Base-by-base conservation (phyloP, 2,888 invertebrate species). In the Cheilosia scutellata region DNA sequence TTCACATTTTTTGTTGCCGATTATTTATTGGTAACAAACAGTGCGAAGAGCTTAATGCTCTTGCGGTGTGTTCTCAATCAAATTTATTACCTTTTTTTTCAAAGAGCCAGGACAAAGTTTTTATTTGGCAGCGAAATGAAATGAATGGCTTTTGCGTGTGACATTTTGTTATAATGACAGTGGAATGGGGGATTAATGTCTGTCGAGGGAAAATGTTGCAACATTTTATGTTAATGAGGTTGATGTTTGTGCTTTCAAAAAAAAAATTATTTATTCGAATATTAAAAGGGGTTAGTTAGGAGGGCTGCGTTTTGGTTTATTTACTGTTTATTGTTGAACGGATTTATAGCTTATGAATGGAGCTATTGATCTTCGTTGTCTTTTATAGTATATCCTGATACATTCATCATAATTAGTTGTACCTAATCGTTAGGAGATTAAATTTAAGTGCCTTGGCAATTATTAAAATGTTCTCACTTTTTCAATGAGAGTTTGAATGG, bases 11-110 rank as follows among this genome's bases (percentile, higher is more conserved):
- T 11, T 31, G 25, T 40, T 9, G n/a, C 57, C n/a, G 70, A 70
- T 70, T 68, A 70, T 82, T 82, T 77, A 82, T 82, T 82, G 77
- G 71, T 60, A 66, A 37, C 37, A 37, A 37, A 37, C 37, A 70
- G 55, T 44, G 53, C 57, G 65, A 75, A 57, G 49, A 63, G 70
- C 60, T 84, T 78, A 78, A 84, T 79, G 47, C 63, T 60, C 66
- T 60, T 80, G 84, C 47, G 84, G 78, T 84, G 62, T 60, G 65
- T 53, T 75, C 63, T 80, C 75, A 84, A 84, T 80, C 65, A 84
- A 80, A 80, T 76, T 84, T 84, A 80, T 84, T 76, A 51, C 53
- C 33, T 49, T 42, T 66, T 57, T 42, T 58, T 57, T 11, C 20
- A 60, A 60, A 47, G 57, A 20, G 20, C 13, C 57, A 40, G 57